Conservation (phyloP, 2,113 vertebrate species). For the Erythrolamprus reginae region DNA sequence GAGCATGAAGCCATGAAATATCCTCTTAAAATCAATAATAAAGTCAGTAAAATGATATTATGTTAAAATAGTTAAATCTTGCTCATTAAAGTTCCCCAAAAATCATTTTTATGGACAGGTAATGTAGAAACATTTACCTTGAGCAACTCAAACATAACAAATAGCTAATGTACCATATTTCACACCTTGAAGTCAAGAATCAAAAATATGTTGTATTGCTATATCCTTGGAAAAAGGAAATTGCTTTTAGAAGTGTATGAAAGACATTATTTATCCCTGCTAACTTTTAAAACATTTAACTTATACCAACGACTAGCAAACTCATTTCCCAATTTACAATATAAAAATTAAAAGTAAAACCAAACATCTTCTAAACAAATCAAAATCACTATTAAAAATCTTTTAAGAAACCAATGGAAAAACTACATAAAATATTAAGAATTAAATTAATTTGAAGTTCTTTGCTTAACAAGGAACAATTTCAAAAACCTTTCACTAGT, state of each 20-base stretch:
- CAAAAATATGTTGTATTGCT: not conserved
- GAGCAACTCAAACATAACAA: not conserved
- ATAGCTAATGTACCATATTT: not conserved
- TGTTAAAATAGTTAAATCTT: not conserved
- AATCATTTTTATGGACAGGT: not conserved
- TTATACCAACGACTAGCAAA: not conserved
- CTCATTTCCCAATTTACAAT: not conserved
- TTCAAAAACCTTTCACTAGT: not conserved
- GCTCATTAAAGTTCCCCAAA: not conserved
- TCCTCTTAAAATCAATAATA: not conserved
- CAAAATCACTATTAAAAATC: not conserved
- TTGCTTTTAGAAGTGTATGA: not conserved
- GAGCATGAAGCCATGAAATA: not conserved
- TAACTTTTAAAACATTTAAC: not conserved
- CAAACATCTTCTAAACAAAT: not conserved
- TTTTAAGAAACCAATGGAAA: not conserved
- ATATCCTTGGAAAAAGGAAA: not conserved
- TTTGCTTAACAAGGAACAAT: not conserved
- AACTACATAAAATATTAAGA: not conserved
- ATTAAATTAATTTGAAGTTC: not conserved
- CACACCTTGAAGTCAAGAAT: not conserved
- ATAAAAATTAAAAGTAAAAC: not conserved
- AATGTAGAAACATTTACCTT: not conserved
- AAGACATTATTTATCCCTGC: not conserved
- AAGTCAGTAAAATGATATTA: not conserved